phyloP scores from a whole-genome alignment of 2,113 vertebrate genomes.

The Pipa parva region DNA sequence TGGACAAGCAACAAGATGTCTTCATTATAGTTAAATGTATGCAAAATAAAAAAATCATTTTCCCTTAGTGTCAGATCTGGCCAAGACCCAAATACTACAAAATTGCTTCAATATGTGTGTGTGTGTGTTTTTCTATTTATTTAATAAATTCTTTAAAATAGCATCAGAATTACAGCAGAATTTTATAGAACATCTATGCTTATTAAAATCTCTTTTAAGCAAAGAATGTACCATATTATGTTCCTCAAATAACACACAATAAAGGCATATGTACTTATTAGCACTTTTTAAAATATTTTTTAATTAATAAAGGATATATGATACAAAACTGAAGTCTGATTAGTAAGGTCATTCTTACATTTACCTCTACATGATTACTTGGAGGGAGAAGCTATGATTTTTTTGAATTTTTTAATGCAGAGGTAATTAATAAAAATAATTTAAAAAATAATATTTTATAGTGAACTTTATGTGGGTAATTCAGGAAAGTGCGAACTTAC shows the following conservation, averaged over 20 bases:
- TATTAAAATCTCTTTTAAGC: not conserved
- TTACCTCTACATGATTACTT: too few relatives aligned
- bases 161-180: not conserved
- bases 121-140: not conserved
- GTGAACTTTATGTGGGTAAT: too few relatives aligned
- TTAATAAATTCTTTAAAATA: constrained; percentile 1
- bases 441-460: too few relatives aligned
- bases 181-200: not conserved
- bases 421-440: too few relatives aligned
- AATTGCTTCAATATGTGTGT: constrained; percentile 5
- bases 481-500: too few relatives aligned
- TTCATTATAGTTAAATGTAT: not conserved
- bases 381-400: too few relatives aligned
- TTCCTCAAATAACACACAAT: not conserved
- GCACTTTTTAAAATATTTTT: not conserved
- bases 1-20: not conserved
- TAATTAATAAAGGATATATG: too few relatives aligned
- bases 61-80: not conserved
- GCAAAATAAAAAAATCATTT: not conserved
- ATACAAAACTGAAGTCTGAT: too few relatives aligned
- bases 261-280: not conserved
- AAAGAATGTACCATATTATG: not conserved
- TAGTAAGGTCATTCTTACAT: too few relatives aligned
- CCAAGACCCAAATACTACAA: not conserved
- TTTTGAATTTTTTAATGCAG: too few relatives aligned